Base-by-base conservation (phyloP, 2,113 vertebrate species). In the Zingel zingel region DNA sequence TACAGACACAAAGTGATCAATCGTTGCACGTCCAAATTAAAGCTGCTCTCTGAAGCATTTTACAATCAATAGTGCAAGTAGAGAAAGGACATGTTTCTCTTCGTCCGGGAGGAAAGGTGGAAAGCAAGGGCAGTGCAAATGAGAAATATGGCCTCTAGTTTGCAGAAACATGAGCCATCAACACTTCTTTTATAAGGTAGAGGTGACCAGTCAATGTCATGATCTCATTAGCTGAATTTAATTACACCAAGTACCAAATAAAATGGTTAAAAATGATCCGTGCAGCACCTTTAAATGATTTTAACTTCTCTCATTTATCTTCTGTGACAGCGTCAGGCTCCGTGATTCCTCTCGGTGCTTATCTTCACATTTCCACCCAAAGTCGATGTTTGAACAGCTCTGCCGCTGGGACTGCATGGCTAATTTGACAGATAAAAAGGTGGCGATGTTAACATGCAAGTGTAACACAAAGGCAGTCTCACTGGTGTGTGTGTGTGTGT, bases 361-460 rank as follows among this genome's bases (percentile, higher is more conserved):
- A 77, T 80, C 79, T 74, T 16, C 73, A 58, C 25, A 18, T 33
- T 80, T 67, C 21, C 73, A 77, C 72, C 79, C 72, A 36, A 51
- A 45, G 33, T 75, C 9, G 9, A 2, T 39, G 39, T 10, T 39
- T 39, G 84, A 84, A 75, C 67, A 86, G 54, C 59, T 63, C 69
- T 15, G 56, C 81, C 45, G 0, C 62, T 15, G 62, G 62, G 50
- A 75, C 78, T 36, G 56, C 50, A 48, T 12, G 27, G 59, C 8
- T 77, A 74, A 77, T 89, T 76, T 79, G 58, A 77, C 80, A 78
- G 74, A 66, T 80, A 30, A 81, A 74, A 74, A 79, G 61, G 57
- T 79, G 71, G 62, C 50, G 72, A 86, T 81, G 81, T 67, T 71
- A 77, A 84, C 77, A 78, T 63, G 65, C 30, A 6, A 27, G 54